Evolutionary conservation across 2,797 vertebrate species (phyloP).

Genomic region (Echeneis naucrates): DNA sequence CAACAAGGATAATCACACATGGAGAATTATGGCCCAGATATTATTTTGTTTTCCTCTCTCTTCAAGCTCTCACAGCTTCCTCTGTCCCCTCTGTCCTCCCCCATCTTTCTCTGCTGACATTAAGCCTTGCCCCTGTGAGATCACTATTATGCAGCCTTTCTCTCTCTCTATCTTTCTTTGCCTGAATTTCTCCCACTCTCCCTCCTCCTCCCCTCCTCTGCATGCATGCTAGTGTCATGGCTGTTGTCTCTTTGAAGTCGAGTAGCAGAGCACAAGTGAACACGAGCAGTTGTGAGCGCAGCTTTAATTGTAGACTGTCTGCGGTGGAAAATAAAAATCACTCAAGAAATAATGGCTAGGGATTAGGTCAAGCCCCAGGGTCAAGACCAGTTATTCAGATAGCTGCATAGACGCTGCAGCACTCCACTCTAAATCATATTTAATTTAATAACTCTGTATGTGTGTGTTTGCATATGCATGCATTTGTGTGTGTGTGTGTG

Average conservation of each 20-base stretch:
- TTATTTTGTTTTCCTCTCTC: conserved; percentile 1
- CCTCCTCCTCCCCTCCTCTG: not conserved
- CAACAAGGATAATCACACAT: conserved; percentile 6
- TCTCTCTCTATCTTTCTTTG: not conserved
- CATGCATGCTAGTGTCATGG: conserved; percentile 19
- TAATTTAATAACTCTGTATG: conserved; percentile 53
- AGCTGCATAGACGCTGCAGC: conserved; percentile 60
- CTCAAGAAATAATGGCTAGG: conserved; percentile 76
- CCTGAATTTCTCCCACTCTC: conserved; percentile 11
- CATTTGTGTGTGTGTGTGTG: conserved; percentile 18
- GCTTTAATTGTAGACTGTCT: conserved; percentile 73
- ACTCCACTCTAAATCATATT: conserved; percentile 59
- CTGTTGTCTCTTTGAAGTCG: conserved; percentile 55
- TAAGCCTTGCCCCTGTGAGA: conserved; percentile 46
- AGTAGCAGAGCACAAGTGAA: conserved; percentile 33
- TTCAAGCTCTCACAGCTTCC: conserved; percentile 19
- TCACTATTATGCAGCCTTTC: conserved; percentile 31
- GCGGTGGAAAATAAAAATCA: conserved; percentile 77
- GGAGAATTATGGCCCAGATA: conserved; percentile 16
- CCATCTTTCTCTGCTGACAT: conserved; percentile 34
- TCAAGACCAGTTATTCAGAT: conserved; percentile 71
- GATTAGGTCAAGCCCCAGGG: conserved; percentile 70
- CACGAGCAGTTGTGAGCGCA: conserved; percentile 29
- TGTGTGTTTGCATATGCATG: conserved; percentile 55
- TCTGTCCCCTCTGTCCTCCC: conserved; percentile 30